A percentile compares a stretch with the other conserved stretches of the same genome.
Conservation (phyloP, 2,888 invertebrate species). For the Rhagium mordax region DNA sequence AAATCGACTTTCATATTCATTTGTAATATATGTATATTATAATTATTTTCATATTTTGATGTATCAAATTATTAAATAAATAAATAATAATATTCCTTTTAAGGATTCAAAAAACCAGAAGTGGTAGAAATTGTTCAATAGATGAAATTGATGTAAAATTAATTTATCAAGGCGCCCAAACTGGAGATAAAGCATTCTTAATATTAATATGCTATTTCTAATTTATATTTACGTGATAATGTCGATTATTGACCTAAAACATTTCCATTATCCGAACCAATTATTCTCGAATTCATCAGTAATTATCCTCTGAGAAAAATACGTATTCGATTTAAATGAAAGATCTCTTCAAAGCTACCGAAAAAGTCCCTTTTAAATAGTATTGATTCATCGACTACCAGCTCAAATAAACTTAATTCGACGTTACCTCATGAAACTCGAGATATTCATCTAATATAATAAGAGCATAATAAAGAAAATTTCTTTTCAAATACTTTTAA, state of each 20-base stretch:
- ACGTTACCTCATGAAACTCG: not conserved
- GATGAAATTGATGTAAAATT: too few relatives aligned
- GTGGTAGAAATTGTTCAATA: too few relatives aligned
- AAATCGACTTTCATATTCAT: not conserved
- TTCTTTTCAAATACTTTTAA: conserved; percentile 19
- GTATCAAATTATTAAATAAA: too few relatives aligned
- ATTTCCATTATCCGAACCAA: not conserved
- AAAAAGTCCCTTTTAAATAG: not conserved
- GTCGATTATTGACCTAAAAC: not conserved
- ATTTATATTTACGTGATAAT: too few relatives aligned
- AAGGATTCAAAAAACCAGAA: too few relatives aligned
- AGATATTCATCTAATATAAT: conserved; percentile 2
- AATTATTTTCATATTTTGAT: too few relatives aligned
- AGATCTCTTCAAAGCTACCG: not conserved
- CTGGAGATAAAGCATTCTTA: too few relatives aligned
- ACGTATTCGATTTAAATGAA: not conserved
- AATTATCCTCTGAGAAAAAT: not conserved
- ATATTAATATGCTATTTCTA: too few relatives aligned
- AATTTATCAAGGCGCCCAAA: too few relatives aligned
- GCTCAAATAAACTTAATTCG: not conserved
- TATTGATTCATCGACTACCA: not conserved
- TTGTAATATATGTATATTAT: too few relatives aligned
- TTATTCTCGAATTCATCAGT: too few relatives aligned
- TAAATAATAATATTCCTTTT: too few relatives aligned
- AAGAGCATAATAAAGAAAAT: conserved; percentile 4